These are phyloP conservation scores for Epirrhoe tristata DNA, from an alignment of 2,888 invertebrate genomes.

Conservation along the genomic window DNA sequence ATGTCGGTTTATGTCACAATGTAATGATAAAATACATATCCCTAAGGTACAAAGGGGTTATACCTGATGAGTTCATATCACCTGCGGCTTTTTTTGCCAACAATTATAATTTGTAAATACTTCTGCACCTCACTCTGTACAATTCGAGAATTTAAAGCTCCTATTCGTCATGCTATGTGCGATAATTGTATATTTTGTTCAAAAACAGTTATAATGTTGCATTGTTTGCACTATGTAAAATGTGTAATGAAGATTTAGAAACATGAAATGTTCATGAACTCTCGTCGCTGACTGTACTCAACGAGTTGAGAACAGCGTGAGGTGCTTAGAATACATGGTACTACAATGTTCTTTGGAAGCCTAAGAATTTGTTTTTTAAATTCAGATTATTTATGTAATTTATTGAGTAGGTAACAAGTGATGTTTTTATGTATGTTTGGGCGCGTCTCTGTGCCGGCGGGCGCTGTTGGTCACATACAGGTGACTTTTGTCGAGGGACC, in stretches of 20 bases:
- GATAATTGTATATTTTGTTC: too few species aligned
- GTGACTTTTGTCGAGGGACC: too few species aligned
- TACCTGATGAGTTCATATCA: conserved; percentile 65
- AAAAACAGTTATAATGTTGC: too few species aligned
- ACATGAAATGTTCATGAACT: too few species aligned
- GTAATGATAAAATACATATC: conserved; percentile 65
- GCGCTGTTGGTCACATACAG: conserved; percentile 55
- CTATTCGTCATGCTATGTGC: too few species aligned
- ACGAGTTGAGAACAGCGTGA: conserved; percentile 21
- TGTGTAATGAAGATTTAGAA: too few species aligned
- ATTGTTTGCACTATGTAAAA: too few species aligned
- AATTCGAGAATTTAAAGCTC: too few species aligned
- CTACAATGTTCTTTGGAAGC: conserved; percentile 74
- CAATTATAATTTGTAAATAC: conserved; percentile 71
- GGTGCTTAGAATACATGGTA: conserved; percentile 53
- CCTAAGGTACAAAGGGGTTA: conserved; percentile 73
- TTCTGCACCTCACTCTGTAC: conserved; percentile 29
- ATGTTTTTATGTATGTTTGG: conserved; percentile 65
- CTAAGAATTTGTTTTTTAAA: conserved; percentile 82
- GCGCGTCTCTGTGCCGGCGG: conserved; percentile 61
- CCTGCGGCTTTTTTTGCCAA: conserved; percentile 68
- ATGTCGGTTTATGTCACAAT: conserved; percentile 57
- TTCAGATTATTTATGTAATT: conserved; percentile 85
- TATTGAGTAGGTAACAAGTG: conserved; percentile 77
- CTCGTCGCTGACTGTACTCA: not conserved